A percentile compares a stretch with the other conserved stretches of the same genome.
Conservation (phyloP, 2,113 vertebrate species). For the Otus sunia region DNA sequence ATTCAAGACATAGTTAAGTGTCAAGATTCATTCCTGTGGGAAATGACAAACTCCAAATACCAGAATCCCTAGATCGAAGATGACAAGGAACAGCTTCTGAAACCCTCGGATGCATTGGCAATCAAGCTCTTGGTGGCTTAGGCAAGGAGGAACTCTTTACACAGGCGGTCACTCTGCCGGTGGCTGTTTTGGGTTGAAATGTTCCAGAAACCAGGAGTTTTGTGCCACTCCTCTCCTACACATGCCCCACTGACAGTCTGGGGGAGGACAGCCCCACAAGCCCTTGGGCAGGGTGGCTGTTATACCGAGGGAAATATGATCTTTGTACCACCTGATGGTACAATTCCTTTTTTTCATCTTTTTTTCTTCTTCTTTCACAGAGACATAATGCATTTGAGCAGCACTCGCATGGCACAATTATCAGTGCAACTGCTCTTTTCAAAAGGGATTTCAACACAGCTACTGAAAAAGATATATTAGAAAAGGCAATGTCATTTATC, state of each 20-base stretch:
- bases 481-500: not conserved
- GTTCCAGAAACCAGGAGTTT: not conserved
- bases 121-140: not conserved
- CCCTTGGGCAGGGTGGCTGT: not conserved
- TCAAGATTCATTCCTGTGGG: conserved; percentile 7
- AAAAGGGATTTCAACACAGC: not conserved
- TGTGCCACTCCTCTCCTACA: not conserved
- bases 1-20: conserved; percentile 19
- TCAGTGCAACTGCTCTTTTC: not conserved
- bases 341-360: not conserved
- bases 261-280: not conserved
- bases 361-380: not conserved
- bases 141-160: not conserved
- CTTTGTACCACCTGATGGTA: not conserved
- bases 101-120: not conserved
- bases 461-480: not conserved
- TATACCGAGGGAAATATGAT: not conserved
- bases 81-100: not conserved
- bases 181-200: not conserved
- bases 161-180: rapidly evolving
- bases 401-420: not conserved
- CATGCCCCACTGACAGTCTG: not conserved
- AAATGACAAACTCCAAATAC: conserved; percentile 20
- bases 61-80: not conserved
- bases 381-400: not conserved